phyloP scores from a whole-genome alignment of 1,140 invertebrate species.

The Cydia strobilella region DNA sequence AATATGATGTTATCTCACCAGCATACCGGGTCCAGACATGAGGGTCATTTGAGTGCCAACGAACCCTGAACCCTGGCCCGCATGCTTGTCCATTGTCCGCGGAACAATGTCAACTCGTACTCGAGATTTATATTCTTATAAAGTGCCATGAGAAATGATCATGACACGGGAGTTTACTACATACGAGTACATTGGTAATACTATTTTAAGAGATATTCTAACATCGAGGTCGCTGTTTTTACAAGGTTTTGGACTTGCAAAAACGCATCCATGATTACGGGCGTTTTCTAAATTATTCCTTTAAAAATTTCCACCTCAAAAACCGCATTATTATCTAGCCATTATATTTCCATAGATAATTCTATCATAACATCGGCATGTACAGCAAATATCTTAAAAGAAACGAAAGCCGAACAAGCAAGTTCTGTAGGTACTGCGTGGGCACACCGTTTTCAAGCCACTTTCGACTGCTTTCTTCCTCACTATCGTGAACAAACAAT shows the following conservation, averaged over 20 bases:
- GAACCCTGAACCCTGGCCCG: slow-evolving; percentile 10
- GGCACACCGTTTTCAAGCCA: neutral
- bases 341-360: too few species aligned
- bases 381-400: neutral
- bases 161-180: neutral
- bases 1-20: slow-evolving; percentile 10
- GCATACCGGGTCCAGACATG: slow-evolving; percentile 5
- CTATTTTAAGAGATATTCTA: too few species aligned
- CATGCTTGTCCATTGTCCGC: slow-evolving; percentile 17
- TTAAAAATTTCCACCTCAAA: too few species aligned
- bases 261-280: too few species aligned
- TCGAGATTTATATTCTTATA: slow-evolving; percentile 8
- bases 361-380: too few species aligned
- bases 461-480: slow-evolving; percentile 4
- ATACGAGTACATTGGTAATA: too few species aligned
- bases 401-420: neutral
- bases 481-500: neutral
- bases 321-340: too few species aligned
- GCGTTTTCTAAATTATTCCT: too few species aligned
- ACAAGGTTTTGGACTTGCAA: too few species aligned
- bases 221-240: too few species aligned
- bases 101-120: slow-evolving; percentile 2
- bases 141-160: slow-evolving; percentile 7
- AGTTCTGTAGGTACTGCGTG: neutral
- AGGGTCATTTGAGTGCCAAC: neutral